These are phyloP conservation scores for Drosophila planitibia DNA, from an alignment of 2,888 invertebrate genomes.

Conservation along the genomic window DNA sequence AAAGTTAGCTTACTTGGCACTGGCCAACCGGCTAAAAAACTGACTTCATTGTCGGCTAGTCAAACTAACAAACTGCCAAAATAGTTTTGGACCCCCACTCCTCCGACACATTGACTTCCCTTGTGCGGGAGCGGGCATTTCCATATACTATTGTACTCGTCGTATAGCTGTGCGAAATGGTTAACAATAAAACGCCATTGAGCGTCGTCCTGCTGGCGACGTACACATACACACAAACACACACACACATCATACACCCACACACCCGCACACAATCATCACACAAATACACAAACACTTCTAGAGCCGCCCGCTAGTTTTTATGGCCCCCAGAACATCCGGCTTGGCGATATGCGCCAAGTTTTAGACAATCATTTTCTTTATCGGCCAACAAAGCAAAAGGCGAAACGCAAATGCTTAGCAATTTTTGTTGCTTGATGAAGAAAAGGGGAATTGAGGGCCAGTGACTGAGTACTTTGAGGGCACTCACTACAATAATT, in stretches of 20 bases:
- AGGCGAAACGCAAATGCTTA: constrained; percentile 74
- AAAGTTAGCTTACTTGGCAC: constrained; percentile 70
- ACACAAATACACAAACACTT: constrained; percentile 18
- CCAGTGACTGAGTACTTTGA: constrained; percentile 16
- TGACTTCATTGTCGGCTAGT: constrained; percentile 78
- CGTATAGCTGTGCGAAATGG: constrained; percentile 71
- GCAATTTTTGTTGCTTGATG: constrained; percentile 40
- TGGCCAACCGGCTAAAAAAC: constrained; percentile 72
- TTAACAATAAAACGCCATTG: constrained; percentile 75
- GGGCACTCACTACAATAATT: constrained; percentile 34
- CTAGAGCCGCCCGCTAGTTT: constrained; percentile 69
- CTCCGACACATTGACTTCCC: background rate
- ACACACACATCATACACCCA: constrained; percentile 33
- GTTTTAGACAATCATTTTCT: constrained; percentile 79
- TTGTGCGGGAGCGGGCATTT: constrained; percentile 21
- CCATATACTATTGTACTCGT: constrained; percentile 46
- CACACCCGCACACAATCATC: constrained; percentile 1
- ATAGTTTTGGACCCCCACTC: constrained; percentile 49
- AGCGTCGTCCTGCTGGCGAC: constrained; percentile 69
- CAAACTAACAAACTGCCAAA: constrained; percentile 75
- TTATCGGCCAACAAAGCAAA: constrained; percentile 70
- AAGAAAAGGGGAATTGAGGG: background rate
- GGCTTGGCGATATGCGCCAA: constrained; percentile 76
- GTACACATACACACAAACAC: constrained; percentile 15
- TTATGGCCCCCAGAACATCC: constrained; percentile 74